Percentiles rank a stretch among this genome's conserved stretches.
phyloP scores from a whole-genome alignment of 1,140 invertebrate genomes.

The honey bee (Apis mellifera) region Amel_HAv3.1 CM009935.2:13864001-13864500 shows the following conservation, averaged over 20 bases:
- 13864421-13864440: conserved; percentile 84
- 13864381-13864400: conserved; percentile 90
- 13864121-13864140: not conserved
- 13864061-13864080: not conserved
- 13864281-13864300: conserved; percentile 91
- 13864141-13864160: too few relatives aligned
- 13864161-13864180: conserved; percentile 38
- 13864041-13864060: not conserved
- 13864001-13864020: not conserved
- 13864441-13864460: conserved; percentile 85
- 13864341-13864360: conserved; percentile 88
- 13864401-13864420: conserved; percentile 90
- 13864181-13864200: conserved; percentile 88
- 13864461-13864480: conserved; percentile 88
- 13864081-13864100: not conserved
- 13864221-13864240: conserved; percentile 90
- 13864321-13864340: conserved; percentile 88
- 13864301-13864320: conserved; percentile 87
- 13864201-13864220: conserved; percentile 88
- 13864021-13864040: not conserved
- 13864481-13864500: conserved; percentile 85
- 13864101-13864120: not conserved
- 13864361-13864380: conserved; percentile 88
- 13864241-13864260: conserved; percentile 90
- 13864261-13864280: conserved; percentile 91